Percentiles rank a stretch among this genome's conserved stretches.
Evolutionary conservation across 2,888 invertebrate species (phyloP).

Genomic region (Cataglyphis albicans): DNA sequence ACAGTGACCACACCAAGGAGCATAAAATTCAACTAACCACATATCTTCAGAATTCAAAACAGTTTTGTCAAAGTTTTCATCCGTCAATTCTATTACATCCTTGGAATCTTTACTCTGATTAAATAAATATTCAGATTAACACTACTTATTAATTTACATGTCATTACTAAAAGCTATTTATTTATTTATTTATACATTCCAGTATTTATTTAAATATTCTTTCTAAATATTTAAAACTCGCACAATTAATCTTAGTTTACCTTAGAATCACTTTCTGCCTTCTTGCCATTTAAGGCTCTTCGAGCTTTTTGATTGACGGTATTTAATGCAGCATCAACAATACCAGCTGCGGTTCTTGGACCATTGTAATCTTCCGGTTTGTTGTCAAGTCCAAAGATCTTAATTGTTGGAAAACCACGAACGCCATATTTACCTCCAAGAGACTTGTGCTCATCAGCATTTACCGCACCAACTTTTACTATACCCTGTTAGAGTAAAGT

Average conservation of each 20-base stretch:
- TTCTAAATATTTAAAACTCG: neutral
- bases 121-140: constrained; percentile 21
- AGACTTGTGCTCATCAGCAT: constrained; percentile 95
- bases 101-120: constrained; percentile 83
- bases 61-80: constrained; percentile 96
- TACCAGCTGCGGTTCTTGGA: constrained; percentile 93
- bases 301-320: constrained; percentile 92
- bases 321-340: constrained; percentile 94
- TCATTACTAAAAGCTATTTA: neutral
- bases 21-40: constrained; percentile 99
- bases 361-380: constrained; percentile 95
- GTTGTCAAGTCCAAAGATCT: constrained; percentile 94
- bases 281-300: constrained; percentile 89
- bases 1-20: constrained; percentile 99
- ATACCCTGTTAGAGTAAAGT: constrained; percentile 89
- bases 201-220: neutral
- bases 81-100: constrained; percentile 97
- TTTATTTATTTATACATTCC: neutral
- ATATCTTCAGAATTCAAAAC: constrained; percentile 97
- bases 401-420: constrained; percentile 97
- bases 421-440: constrained; percentile 93
- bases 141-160: constrained; percentile 11
- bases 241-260: constrained; percentile 47
- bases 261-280: constrained; percentile 76
- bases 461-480: constrained; percentile 97